Evolutionary conservation across 2,888 invertebrate genomes (phyloP), one percentile per base, ranked within the genome.

Genomic region (Sminthurides aquaticus): DNA sequence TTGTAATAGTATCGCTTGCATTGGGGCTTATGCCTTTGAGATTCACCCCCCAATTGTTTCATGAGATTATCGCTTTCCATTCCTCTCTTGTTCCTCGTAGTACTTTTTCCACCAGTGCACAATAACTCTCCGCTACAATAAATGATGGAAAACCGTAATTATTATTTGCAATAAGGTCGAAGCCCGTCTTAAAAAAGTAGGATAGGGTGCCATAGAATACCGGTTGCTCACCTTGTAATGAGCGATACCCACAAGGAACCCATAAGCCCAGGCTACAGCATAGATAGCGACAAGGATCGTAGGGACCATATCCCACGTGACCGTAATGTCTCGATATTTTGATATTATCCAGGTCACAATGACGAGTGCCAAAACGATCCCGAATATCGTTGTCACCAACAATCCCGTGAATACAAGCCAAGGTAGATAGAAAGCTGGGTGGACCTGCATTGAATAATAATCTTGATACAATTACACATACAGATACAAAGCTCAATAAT

Each of bases 231-330:
- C 72, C 71, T 63, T 71, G 68, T 71, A 71, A 29, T 71, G 71
- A 34, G 71, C 67, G 48, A 69, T 28, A 27, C 65, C 67, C 11
- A 71, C 66, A 2, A 64, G 27, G 28, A 66, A 67, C 0, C 60
- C 67, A 56, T 72, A 72, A 5, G 65, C 60, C 72, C 72, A 72
- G 0, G 57, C 43, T 18, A 49, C 29, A 11, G 52, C 64, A 27
- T 66, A 61, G 8, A 29, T 27, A 26, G 49, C 57, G 1, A 55
- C 34, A 3, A 34, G 5, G 3, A 66, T 64, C 57, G 69, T 69
- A 15, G 72, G 72, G 0, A 68, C 68, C 18, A 69, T 26, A 48
- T 72, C 72, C 72, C 72, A 72, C 18, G 71, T 72, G 24, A 72
- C 67, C 0, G 68, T 68, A 25, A 72, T 63, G 11, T 68, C 67